phyloP scores from a whole-genome alignment of 2,888 invertebrate species.

The Deilephila elpenor region DNA sequence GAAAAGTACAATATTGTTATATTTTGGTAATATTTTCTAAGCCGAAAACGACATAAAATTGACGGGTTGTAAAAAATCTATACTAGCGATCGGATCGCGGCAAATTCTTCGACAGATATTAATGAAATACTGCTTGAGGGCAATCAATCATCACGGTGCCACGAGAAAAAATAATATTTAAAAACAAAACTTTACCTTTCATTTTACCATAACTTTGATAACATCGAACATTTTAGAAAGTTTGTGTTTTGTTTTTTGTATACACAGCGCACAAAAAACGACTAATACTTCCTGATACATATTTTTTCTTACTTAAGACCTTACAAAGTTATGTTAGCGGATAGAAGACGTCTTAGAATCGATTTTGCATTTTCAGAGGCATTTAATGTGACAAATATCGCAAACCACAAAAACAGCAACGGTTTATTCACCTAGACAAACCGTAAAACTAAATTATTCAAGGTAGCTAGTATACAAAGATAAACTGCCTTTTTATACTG shows the following conservation, averaged over 20 bases:
- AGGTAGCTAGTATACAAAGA: too few relatives aligned
- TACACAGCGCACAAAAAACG: too few relatives aligned
- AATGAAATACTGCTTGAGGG: conserved; percentile 74
- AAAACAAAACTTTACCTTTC: conserved; percentile 61
- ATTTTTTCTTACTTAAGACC: too few relatives aligned
- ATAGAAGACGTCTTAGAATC: too few relatives aligned
- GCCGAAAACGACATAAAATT: conserved; percentile 30
- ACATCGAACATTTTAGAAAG: conserved; percentile 31
- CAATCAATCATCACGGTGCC: conserved; percentile 74
- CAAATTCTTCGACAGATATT: conserved; percentile 78
- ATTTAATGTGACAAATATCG: too few relatives aligned
- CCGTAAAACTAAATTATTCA: too few relatives aligned
- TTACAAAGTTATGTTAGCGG: too few relatives aligned
- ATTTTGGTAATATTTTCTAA: conserved; percentile 25
- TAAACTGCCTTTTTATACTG: too few relatives aligned
- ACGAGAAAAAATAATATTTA: conserved; percentile 55
- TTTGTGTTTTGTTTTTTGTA: background rate
- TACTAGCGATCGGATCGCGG: conserved; percentile 64
- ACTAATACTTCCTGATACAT: too few relatives aligned
- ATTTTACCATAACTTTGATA: conserved; percentile 52
- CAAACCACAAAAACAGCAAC: too few relatives aligned
- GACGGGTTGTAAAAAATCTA: conserved; percentile 55
- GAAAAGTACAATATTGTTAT: background rate
- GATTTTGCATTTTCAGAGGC: too few relatives aligned
- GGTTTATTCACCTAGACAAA: too few relatives aligned